Evolutionary conservation across 2,797 vertebrate genomes (phyloP).

Genomic region (Sarcoramphus papa): DNA sequence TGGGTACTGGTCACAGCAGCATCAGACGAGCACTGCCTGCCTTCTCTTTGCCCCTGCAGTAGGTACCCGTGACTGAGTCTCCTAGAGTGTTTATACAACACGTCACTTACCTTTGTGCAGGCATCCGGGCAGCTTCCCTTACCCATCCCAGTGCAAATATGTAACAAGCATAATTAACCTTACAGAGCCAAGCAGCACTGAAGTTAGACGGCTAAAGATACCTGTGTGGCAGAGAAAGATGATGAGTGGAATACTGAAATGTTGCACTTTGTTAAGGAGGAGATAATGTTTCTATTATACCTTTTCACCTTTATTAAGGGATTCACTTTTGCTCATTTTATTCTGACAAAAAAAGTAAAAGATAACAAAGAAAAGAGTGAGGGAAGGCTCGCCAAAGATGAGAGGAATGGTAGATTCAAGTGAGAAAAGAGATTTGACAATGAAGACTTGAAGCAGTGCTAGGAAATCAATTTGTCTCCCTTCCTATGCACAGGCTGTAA

Average conservation of each 20-base stretch:
- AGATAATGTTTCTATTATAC: not conserved
- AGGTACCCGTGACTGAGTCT: not conserved
- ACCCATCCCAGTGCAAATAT: not conserved
- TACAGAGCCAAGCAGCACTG: not conserved
- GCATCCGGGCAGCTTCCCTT: not conserved
- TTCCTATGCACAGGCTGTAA: not conserved
- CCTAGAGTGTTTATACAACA: not conserved
- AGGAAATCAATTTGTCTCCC: not conserved
- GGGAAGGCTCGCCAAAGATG: not conserved
- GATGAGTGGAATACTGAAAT: not conserved
- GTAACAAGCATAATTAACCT: not conserved
- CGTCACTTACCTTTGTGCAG: not conserved
- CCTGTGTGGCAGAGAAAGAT: not conserved
- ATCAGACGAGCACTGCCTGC: not conserved
- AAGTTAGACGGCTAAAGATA: not conserved
- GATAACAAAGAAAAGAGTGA: not conserved
- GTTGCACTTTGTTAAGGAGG: not conserved
- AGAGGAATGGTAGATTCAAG: not conserved
- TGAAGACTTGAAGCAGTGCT: not conserved
- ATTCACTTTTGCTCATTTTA: not conserved
- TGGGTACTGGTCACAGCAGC: rapidly evolving
- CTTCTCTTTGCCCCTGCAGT: not conserved
- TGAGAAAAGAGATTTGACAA: not conserved
- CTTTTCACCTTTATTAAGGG: not conserved
- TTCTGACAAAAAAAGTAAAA: not conserved